Percentiles rank a stretch among this genome's conserved stretches.
Evolutionary conservation across 2,888 invertebrate genomes (phyloP).

Genomic region (Agrotis clavis): DNA sequence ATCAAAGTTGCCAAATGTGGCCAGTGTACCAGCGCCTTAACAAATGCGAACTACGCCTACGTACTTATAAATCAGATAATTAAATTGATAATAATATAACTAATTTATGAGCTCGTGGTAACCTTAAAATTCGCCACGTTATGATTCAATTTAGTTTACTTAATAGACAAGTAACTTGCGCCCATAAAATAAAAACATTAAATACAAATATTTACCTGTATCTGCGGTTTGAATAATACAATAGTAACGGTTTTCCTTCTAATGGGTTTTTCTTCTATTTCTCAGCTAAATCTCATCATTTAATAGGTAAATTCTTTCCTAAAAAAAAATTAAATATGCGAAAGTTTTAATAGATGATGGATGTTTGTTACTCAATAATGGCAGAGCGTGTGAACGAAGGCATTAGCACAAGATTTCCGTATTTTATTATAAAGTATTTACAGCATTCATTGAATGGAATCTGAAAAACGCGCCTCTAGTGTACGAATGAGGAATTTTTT

Average conservation of each 20-base stretch:
- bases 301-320: background rate
- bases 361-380: no score
- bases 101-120: conserved; percentile 16
- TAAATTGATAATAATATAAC: conserved; percentile 26
- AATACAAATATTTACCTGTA: conserved; percentile 6
- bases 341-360: no score
- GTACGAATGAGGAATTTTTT: no score
- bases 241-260: conserved; percentile 27
- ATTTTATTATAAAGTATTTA: no score
- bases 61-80: conserved; percentile 4
- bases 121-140: background rate
- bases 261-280: background rate
- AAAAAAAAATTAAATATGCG: no score
- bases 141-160: conserved; percentile 12
- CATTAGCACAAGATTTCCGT: no score
- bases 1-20: background rate
- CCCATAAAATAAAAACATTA: conserved; percentile 10
- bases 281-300: background rate
- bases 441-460: no score
- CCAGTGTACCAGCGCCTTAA: conserved; percentile 1
- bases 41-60: background rate
- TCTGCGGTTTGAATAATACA: conserved; percentile 21
- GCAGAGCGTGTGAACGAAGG: no score
- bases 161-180: conserved; percentile 13
- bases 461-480: no score